Percentiles rank a stretch among this genome's conserved stretches.
Evolutionary conservation across 1,140 invertebrate species (phyloP).

Genomic region (Drosophila equinoxialis): DNA sequence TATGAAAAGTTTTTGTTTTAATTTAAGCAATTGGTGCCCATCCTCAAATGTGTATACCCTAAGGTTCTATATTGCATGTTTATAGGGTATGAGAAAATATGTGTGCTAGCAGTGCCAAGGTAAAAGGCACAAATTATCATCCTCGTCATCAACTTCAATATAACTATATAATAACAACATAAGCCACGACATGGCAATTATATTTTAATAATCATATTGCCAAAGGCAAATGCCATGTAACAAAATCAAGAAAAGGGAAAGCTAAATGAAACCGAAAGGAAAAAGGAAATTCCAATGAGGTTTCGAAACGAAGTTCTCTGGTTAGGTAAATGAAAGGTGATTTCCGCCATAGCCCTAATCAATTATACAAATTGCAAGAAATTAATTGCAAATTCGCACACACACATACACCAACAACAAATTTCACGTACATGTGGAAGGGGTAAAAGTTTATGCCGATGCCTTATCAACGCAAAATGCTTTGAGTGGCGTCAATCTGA

Average conservation of each 20-base stretch:
- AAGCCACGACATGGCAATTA: constrained; percentile 47
- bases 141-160: constrained; percentile 8
- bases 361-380: constrained; percentile 72
- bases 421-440: not conserved
- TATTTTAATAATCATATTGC: constrained; percentile 58
- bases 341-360: constrained; percentile 58
- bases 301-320: not conserved
- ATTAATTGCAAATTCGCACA: constrained; percentile 3
- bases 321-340: constrained; percentile 49
- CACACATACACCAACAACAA: not conserved
- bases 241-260: not conserved
- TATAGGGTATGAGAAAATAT: constrained; percentile 1
- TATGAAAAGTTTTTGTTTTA: no score
- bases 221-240: constrained; percentile 15
- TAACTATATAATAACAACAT: constrained; percentile 17
- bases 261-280: not conserved
- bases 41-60: not conserved
- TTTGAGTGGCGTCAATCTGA: constrained; percentile 59
- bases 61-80: not conserved
- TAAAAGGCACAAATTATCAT: constrained; percentile 1
- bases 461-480: constrained; percentile 25
- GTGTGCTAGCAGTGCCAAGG: constrained; percentile 16
- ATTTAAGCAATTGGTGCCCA: no score
- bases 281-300: constrained; percentile 28
- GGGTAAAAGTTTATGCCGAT: constrained; percentile 11